Conservation (phyloP, 1,140 invertebrate genomes). For the Harpegnathos saltator region DNA sequence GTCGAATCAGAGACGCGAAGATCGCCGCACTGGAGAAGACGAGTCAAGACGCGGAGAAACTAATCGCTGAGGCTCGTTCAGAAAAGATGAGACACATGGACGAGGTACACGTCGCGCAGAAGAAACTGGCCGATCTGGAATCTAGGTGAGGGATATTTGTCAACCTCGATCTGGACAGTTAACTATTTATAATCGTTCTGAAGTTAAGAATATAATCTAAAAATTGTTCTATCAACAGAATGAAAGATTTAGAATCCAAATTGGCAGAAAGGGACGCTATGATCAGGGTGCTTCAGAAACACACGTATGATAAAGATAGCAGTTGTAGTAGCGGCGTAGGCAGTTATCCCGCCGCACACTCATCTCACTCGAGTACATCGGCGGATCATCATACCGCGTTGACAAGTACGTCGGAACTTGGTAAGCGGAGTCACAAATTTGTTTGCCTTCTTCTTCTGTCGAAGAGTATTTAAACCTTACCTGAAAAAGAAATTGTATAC, state of each 20-base stretch:
- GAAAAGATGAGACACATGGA: conserved; percentile 95
- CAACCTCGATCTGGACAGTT: too few relatives aligned
- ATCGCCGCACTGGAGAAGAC: conserved; percentile 94
- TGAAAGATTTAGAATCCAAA: conserved; percentile 95
- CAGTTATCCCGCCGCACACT: conserved; percentile 84
- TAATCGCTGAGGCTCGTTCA: conserved; percentile 93
- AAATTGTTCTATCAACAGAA: conserved; percentile 85
- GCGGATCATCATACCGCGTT: conserved; percentile 82
- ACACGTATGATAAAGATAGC: conserved; percentile 90
- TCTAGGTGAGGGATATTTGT: conserved; percentile 86
- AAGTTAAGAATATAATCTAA: not conserved
- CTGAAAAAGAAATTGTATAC: not conserved
- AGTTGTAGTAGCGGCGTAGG: conserved; percentile 84
- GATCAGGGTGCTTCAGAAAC: conserved; percentile 95
- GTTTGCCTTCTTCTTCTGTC: not conserved
- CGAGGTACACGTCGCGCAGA: conserved; percentile 93
- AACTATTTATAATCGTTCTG: too few relatives aligned
- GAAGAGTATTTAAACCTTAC: not conserved
- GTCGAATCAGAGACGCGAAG: conserved; percentile 90
- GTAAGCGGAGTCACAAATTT: conserved; percentile 68
- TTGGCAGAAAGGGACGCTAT: conserved; percentile 95
- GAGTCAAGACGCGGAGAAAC: conserved; percentile 94
- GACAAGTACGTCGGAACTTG: conserved; percentile 83
- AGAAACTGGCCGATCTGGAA: conserved; percentile 94
- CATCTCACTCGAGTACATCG: conserved; percentile 85